Base-by-base conservation (phyloP, 1,140 invertebrate genomes). In the Ostrea edulis region DNA sequence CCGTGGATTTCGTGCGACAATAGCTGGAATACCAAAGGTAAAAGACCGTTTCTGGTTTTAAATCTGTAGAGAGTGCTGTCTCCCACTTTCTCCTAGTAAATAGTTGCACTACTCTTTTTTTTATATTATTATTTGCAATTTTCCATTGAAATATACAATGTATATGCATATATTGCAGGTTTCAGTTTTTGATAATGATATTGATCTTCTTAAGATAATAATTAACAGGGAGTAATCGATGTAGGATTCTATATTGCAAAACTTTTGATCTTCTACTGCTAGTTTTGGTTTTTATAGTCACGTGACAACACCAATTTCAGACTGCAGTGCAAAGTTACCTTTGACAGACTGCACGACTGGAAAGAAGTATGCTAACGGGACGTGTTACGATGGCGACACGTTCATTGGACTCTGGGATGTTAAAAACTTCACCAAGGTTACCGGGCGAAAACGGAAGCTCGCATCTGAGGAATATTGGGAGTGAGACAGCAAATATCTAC, bases 1-100 rank as follows among this genome's bases (percentile, higher is more conserved):
- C 98, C 98, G 0, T 99, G 98, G 98, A 98, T 97, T 58, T 97
- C 97, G 81, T 99, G 99, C 94, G 52, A 90, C 44, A 91, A 92
- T 29, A 35, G 68, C 12, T 93, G 92, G 93, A 93, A 92, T 82
- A 91, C 90, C 54, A 58, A 54, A 51, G 84, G 68, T 86, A 86
- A 54, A 44, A 1, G 25, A 9, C 53, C 22, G 3, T 14, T 22
- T 83, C 17, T 51, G 12, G 14, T 51, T 83, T 22, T 52, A 14
- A 20, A 14, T 83, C 52, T 44, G 14, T 83, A 44, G 35, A 12
- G 20, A 44, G 9, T 14, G 14, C 35, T 81, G 5, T 81, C 14
- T 81, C 71, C 25, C 14, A n/a, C 11, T 81, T 8, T 8, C 11
- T 81, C 68, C 8, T 8, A 11, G 14, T 81, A 81, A 11, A 8